Base-by-base conservation (phyloP, 2,797 vertebrate genomes). In the Odontamblyopus lacepedii region DNA sequence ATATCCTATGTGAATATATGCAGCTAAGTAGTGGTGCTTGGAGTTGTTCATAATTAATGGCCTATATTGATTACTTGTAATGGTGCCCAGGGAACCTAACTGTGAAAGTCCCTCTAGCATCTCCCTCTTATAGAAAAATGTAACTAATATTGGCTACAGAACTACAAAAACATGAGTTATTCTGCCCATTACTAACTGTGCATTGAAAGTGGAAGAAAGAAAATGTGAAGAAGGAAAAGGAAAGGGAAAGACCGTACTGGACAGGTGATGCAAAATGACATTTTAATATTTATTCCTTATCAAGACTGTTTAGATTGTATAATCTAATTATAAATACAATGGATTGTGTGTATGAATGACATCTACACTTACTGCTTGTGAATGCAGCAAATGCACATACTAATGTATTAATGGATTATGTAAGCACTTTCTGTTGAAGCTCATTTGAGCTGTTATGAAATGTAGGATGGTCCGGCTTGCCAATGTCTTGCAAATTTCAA, bases 341-440 rank as follows among this genome's bases (percentile, higher is more conserved):
- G 80, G 75, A 81, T 62, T 73, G 44, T 82, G 71, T 60, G 74
- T 80, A 74, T 80, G 84, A 75, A 84, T 75, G 62, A 72, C 55
- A 81, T 23, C 67, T 72, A 56, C 67, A 62, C 48, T 76, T 65
- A 78, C 67, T 81, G 69, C 67, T 83, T 74, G 77, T 75, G 71
- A 87, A 59, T 75, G 69, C 68, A 71, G 75, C 79, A 80, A 83
- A 66, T 77, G 74, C 62, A 70, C 77, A 78, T 80, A 63, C 70
- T 74, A 71, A 78, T 84, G 72, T 60, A 71, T 76, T 72, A 16
- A 73, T 82, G 73, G 82, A 73, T 77, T 77, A 87, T 78, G 73
- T 85, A 85, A 85, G 87, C 85, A 91, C 87, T 91, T 92, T 90
- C 81, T 85, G 78, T 87, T 77, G 11, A 61, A 62, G 79, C 79